Base-by-base conservation (phyloP, 1,140 invertebrate species). In the Acromyrmex echinatior region DNA sequence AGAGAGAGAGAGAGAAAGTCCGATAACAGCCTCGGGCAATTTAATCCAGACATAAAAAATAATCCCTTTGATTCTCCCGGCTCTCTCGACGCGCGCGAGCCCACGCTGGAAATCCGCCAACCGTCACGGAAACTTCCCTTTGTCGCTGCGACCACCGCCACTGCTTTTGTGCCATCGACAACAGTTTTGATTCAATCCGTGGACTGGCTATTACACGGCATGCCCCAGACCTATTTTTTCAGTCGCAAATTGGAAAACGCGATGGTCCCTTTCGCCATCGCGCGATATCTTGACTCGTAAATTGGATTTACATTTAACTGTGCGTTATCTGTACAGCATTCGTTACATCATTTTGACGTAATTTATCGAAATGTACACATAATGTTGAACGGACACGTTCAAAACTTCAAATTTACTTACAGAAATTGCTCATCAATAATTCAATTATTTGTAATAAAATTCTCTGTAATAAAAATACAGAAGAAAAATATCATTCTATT, bases 21-120 rank as follows among this genome's bases (percentile, higher is more conserved):
- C 87, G 89, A 91, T 87, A 88, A 84, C 89, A 87, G 73, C 82
- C 87, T 58, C 86, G 73, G 74, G 89, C 90, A 91, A 91, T 91
- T 91, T 91, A 91, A 91, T 91, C 90, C 87, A 85, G 82, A 91
- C 89, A 88, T 91, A 91, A 91, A 91, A 91, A 91, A 91, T 91
- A 91, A 88, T 91, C 87, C 87, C 84, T 91, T 91, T 87, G 88
- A 91, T 66, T 87, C 63, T 87, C 62, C 4, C 60, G 18, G 39
- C 10, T 39, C 39, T 79, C 76, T 56, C 56, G 76, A 78, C 62
- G 78, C 86, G 82, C 62, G 78, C 86, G 76, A 85, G 63, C 56
- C 21, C 31, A n/a, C n/a, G 31, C 73, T 92, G 89, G 91, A 91
- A 51, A 66, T 31, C 16, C 68, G 88, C 90, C 91, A 91, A 70